These are phyloP conservation scores for Poecilia gillii DNA, from an alignment of 2,797 vertebrate genomes.

Conservation along the genomic window DNA sequence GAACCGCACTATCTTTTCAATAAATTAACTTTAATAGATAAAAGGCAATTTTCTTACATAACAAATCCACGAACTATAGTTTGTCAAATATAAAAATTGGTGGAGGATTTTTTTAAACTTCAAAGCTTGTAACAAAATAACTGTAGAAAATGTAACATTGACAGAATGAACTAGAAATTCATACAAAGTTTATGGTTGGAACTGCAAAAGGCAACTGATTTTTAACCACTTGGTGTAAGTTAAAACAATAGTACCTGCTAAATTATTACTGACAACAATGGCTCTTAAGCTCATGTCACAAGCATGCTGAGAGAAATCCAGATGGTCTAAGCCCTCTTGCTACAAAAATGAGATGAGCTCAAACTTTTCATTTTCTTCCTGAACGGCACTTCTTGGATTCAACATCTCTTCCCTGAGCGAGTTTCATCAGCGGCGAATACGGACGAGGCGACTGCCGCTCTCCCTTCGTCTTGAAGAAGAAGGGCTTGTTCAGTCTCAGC, in stretches of 20 bases:
- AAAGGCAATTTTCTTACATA: conserved; percentile 7
- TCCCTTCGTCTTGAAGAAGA: conserved; percentile 83
- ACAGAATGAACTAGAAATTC: conserved; percentile 1
- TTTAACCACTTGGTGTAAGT: not conserved
- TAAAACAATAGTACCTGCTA: not conserved
- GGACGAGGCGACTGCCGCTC: conserved; percentile 63
- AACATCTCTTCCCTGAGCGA: conserved; percentile 45
- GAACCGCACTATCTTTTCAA: not conserved
- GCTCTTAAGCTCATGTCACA: not conserved
- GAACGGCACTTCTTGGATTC: conserved; percentile 47
- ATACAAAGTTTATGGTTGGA: not conserved
- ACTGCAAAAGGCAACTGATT: not conserved
- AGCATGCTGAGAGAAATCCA: not conserved
- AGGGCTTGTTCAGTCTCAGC: conserved; percentile 82
- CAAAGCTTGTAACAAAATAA: not conserved
- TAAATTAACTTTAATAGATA: conserved; percentile 30
- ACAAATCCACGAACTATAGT: conserved; percentile 6
- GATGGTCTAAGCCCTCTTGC: not conserved
- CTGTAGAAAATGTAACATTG: not conserved
- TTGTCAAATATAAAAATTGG: conserved; percentile 8
- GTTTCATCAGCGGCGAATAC: conserved; percentile 77
- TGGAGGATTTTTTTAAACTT: not conserved
- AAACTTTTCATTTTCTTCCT: not conserved
- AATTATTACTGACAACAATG: not conserved
- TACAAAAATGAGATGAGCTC: not conserved